Evolutionary conservation across 2,113 vertebrate species (phyloP).

Genomic region (Tapirus terrestris): DNA sequence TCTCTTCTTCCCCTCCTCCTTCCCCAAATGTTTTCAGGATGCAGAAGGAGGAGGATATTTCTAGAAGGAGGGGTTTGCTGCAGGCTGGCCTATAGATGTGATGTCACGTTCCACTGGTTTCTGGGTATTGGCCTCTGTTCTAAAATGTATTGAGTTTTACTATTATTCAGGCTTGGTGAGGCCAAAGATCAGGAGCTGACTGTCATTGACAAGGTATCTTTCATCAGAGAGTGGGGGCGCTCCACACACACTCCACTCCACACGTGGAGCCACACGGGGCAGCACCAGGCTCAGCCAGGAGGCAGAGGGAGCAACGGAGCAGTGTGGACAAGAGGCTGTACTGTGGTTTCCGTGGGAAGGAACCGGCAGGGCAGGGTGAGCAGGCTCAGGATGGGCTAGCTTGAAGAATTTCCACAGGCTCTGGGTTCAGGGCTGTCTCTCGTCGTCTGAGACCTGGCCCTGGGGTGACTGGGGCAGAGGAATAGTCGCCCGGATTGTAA

Average conservation of each 20-base stretch:
- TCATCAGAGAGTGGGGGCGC: not conserved
- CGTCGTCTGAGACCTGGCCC: not conserved
- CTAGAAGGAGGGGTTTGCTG: not conserved
- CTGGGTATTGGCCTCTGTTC: not conserved
- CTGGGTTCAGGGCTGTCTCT: not conserved
- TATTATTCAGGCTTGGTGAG: not conserved
- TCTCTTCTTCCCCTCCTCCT: not conserved
- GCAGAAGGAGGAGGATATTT: accelerated
- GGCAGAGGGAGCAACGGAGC: not conserved
- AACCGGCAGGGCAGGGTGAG: not conserved
- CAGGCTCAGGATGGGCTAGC: not conserved
- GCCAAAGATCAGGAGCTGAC: not conserved
- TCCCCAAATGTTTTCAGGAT: not conserved
- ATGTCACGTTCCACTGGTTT: not conserved
- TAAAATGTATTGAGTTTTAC: not conserved
- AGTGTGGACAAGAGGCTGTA: accelerated
- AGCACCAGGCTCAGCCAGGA: not conserved
- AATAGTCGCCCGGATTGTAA: not conserved
- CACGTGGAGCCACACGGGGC: accelerated
- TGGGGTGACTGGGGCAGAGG: no score
- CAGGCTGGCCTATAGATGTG: no score
- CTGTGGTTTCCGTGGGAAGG: not conserved
- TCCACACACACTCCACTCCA: no score
- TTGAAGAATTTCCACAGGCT: not conserved
- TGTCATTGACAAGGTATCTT: not conserved